These are phyloP conservation scores for Clistopyga incitator DNA, from an alignment of 2,888 invertebrate genomes.

Conservation along the genomic window DNA sequence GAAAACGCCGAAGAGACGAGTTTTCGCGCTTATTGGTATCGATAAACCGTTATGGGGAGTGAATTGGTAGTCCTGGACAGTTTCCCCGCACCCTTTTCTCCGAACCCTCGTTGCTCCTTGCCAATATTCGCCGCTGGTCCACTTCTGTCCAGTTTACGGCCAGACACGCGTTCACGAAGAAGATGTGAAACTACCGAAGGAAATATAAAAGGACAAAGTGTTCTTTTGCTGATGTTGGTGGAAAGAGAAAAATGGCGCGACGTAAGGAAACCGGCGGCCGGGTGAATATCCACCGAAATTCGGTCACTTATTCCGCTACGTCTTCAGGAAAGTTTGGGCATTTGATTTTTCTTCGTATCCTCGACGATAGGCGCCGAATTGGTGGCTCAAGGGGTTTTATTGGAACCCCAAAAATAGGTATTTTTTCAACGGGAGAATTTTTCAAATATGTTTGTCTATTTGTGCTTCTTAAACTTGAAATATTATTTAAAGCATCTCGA, in stretches of 20 bases:
- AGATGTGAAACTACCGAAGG: neutral
- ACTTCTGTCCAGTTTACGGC: slow-evolving; percentile 20
- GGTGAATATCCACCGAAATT: slow-evolving; percentile 30
- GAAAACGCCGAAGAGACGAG: slow-evolving; percentile 52
- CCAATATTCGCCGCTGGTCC: slow-evolving; percentile 39
- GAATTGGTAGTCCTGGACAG: slow-evolving; percentile 49
- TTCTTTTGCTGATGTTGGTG: neutral
- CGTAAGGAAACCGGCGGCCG: neutral
- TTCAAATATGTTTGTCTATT: too few species aligned
- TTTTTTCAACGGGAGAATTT: too few species aligned
- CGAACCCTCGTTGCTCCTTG: slow-evolving; percentile 34
- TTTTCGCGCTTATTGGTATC: slow-evolving; percentile 76
- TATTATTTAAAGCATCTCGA: neutral
- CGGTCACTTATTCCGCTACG: neutral
- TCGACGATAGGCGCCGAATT: too few species aligned
- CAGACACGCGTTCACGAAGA: slow-evolving; percentile 4
- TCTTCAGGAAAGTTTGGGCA: neutral
- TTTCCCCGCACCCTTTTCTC: slow-evolving; percentile 11
- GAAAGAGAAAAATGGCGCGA: neutral
- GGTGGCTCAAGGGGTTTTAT: too few species aligned
- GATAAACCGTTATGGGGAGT: slow-evolving; percentile 75
- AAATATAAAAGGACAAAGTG: neutral
- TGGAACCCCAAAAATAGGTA: too few species aligned
- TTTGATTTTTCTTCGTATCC: neutral
- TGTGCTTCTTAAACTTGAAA: neutral